phyloP scores from a whole-genome alignment of 2,797 vertebrate species.

The Acipenser oxyrinchus region DNA sequence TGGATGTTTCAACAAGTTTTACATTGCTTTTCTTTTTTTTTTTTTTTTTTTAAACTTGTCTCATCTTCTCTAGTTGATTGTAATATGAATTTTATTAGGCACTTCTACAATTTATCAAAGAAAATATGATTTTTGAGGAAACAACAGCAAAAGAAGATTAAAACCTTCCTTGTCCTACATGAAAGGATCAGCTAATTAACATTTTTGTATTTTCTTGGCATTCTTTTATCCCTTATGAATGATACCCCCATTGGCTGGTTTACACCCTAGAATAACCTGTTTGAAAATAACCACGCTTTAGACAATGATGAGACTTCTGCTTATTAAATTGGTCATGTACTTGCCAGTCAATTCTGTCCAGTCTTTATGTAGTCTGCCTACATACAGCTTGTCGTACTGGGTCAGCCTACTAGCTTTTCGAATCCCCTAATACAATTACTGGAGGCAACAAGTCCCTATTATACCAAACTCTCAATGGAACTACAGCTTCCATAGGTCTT shows the following conservation, averaged over 20 bases:
- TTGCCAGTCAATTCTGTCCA: constrained; percentile 1
- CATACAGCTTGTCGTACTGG: constrained; percentile 12
- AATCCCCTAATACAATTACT: constrained; percentile 30
- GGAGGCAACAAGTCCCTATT: constrained; percentile 27
- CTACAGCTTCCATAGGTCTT: neutral
- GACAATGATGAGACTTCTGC: neutral
- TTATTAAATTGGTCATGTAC: neutral
- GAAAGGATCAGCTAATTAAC: constrained; percentile 24
- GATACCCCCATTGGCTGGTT: neutral
- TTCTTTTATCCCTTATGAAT: neutral
- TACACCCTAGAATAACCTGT: neutral
- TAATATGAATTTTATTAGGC: constrained; percentile 58
- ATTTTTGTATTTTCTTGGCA: constrained; percentile 20
- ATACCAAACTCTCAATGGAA: constrained; percentile 14
- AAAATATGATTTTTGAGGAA: constrained; percentile 41
- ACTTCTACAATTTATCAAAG: constrained; percentile 60
- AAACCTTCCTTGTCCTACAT: constrained; percentile 30
- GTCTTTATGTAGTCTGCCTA: constrained; percentile 14
- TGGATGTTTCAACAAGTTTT: constrained; percentile 8
- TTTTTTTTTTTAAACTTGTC: constrained; percentile 27
- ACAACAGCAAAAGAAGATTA: constrained; percentile 23
- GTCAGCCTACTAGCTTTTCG: constrained; percentile 17
- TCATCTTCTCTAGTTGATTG: constrained; percentile 45
- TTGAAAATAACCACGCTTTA: constrained; percentile 10
- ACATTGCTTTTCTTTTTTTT: neutral